phyloP scores from a whole-genome alignment of 2,797 vertebrate species.

The Nyctalus aviator region DNA sequence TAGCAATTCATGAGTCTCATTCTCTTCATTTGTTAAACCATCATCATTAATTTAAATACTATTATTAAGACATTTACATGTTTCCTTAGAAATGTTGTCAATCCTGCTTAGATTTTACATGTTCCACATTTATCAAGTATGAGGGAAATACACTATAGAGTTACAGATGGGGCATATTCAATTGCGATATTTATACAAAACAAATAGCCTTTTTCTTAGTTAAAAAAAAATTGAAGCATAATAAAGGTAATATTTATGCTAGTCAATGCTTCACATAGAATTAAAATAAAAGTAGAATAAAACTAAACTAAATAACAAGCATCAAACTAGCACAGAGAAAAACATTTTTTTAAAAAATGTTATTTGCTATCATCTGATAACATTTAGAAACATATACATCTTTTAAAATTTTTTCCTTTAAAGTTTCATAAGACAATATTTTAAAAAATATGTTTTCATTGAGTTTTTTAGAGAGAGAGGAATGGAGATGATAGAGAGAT shows the following conservation, averaged over 20 bases:
- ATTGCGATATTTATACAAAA: constrained; percentile 9
- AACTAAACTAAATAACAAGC: constrained; percentile 69
- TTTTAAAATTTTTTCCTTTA: constrained; percentile 46
- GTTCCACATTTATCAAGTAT: neutral
- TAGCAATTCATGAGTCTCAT: neutral
- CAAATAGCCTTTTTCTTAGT: neutral
- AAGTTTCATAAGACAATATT: neutral
- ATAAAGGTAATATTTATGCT: constrained; percentile 70
- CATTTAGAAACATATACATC: neutral
- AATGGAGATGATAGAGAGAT: no score
- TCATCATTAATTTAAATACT: neutral
- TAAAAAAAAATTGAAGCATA: constrained; percentile 54
- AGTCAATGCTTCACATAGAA: constrained; percentile 66
- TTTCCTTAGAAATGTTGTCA: neutral
- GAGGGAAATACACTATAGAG: neutral
- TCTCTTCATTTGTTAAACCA: constrained; percentile 10
- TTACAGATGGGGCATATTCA: neutral
- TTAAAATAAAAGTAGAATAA: constrained; percentile 69
- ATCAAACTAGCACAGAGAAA: constrained; percentile 35
- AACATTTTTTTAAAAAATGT: constrained; percentile 53
- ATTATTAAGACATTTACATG: neutral
- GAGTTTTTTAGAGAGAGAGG: no score
- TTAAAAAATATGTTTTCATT: no score
- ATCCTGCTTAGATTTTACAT: neutral
- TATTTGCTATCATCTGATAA: constrained; percentile 39